Percentiles rank a stretch among this genome's conserved stretches.
These are phyloP conservation scores for Ictidomys tridecemlineatus DNA, from an alignment of 2,113 vertebrate genomes.

Conservation along the genomic window DNA sequence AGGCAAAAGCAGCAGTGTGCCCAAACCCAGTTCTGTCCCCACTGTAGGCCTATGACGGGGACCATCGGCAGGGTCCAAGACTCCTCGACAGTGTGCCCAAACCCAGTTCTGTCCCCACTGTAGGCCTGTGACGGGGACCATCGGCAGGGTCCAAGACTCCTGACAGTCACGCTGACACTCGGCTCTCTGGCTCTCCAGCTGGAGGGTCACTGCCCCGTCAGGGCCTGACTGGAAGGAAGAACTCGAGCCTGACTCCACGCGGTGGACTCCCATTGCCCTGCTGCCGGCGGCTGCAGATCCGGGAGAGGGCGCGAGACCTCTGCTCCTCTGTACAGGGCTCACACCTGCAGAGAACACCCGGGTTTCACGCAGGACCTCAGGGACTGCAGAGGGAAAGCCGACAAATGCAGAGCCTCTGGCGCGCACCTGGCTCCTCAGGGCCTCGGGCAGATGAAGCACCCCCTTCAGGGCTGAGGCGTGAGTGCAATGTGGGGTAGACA, in stretches of 20 bases:
- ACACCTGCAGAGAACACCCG: too few relatives aligned
- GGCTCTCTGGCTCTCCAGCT: not conserved
- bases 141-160: accelerated
- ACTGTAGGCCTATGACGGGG: accelerated
- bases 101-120: accelerated
- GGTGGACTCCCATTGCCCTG: too few relatives aligned
- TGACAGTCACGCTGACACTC: too few relatives aligned
- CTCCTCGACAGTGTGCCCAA: not conserved
- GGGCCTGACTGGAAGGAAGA: not conserved
- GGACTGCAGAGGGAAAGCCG: not conserved
- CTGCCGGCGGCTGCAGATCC: accelerated
- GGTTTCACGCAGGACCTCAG: not conserved
- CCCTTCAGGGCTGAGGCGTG: not conserved
- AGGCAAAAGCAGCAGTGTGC: too few relatives aligned
- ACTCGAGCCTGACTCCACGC: too few relatives aligned
- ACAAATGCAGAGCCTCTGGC: too few relatives aligned
- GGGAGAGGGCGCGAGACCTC: not conserved
- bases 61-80: accelerated
- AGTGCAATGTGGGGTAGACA: not conserved
- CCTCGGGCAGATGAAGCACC: not conserved
- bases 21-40: accelerated
- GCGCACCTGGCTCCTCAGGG: accelerated
- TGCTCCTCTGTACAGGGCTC: too few relatives aligned
- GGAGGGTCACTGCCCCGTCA: not conserved
- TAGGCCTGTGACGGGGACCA: not conserved